Evolutionary conservation across 2,888 invertebrate species (phyloP).

Genomic region (Caenorhabditis doughertyi): DNA sequence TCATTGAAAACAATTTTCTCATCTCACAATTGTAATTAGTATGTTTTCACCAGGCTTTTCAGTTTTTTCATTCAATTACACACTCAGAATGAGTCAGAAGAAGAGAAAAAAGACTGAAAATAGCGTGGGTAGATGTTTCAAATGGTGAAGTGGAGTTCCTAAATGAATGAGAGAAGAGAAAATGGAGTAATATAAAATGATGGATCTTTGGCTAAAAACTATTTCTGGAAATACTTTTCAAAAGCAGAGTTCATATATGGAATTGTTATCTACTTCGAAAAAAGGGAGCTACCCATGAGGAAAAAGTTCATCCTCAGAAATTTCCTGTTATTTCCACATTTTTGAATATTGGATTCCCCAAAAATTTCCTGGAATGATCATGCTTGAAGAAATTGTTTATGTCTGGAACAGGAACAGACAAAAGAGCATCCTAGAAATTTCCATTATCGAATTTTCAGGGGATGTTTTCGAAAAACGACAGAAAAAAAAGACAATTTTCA

Average conservation of each 20-base stretch:
- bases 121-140: neutral
- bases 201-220: neutral
- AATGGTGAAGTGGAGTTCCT: neutral
- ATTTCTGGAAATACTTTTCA: neutral
- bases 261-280: neutral
- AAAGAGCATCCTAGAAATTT: neutral
- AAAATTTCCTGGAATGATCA: neutral
- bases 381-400: neutral
- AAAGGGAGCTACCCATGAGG: neutral
- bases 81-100: conserved; percentile 4
- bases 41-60: conserved; percentile 25
- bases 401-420: neutral
- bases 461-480: too few relatives aligned
- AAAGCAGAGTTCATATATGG: too few relatives aligned
- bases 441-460: too few relatives aligned
- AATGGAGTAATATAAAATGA: neutral
- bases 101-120: too few relatives aligned
- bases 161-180: neutral
- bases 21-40: conserved; percentile 24
- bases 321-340: neutral
- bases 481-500: neutral
- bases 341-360: neutral
- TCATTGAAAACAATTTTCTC: conserved; percentile 16
- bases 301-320: neutral
- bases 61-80: conserved; percentile 27